Evolutionary conservation across 2,113 vertebrate genomes (phyloP).

Genomic region (Alligator mississippiensis): DNA sequence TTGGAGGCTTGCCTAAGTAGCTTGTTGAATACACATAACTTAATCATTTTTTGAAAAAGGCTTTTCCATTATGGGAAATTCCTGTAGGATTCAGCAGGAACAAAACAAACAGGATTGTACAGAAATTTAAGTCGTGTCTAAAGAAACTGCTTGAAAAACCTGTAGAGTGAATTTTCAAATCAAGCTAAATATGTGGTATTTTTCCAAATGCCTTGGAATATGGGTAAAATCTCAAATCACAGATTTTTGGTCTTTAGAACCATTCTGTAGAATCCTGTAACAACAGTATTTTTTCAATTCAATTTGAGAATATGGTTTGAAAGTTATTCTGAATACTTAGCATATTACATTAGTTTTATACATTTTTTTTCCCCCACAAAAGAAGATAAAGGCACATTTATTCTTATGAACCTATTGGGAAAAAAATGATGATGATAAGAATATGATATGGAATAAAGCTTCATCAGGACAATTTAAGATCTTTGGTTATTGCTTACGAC

Average conservation of each 20-base stretch:
- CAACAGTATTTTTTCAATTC: background rate
- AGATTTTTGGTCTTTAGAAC: background rate
- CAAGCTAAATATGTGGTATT: background rate
- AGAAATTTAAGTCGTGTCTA: background rate
- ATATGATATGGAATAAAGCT: background rate
- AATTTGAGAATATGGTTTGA: background rate
- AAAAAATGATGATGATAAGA: background rate
- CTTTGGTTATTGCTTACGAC: background rate
- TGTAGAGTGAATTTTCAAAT: background rate
- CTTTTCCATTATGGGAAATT: background rate
- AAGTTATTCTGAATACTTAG: background rate
- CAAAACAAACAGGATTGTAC: background rate
- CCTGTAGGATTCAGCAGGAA: background rate
- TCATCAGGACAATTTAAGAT: background rate
- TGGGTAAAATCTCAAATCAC: background rate
- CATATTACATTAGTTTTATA: background rate
- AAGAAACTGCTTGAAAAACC: background rate
- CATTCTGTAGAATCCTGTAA: background rate
- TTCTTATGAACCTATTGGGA: background rate
- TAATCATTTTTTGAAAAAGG: background rate
- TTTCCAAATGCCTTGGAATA: conserved; percentile 25
- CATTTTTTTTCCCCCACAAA: background rate
- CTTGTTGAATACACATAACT: background rate
- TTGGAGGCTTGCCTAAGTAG: background rate
- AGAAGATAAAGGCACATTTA: background rate